Percentiles rank a stretch among this genome's conserved stretches.
Evolutionary conservation across 2,113 vertebrate genomes (phyloP).

Genomic region (Malaclemys terrapin): DNA sequence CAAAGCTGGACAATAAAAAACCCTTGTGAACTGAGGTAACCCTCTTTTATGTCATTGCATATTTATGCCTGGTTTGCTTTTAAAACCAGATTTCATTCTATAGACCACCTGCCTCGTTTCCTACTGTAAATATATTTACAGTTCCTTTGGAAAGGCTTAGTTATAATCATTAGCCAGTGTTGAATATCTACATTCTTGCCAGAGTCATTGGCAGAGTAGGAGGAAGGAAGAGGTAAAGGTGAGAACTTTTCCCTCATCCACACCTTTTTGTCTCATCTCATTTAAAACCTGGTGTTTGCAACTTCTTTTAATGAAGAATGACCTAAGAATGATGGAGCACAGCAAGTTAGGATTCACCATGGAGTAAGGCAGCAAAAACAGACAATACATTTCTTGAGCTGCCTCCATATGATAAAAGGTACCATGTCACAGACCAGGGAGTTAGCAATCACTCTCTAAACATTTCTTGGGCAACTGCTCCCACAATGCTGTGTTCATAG

Average conservation of each 20-base stretch:
- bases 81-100: conserved; percentile 38
- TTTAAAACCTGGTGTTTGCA: not conserved
- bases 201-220: not conserved
- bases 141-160: not conserved
- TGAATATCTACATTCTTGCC: not conserved
- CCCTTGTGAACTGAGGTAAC: not conserved
- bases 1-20: conserved; percentile 2
- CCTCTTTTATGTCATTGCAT: not conserved
- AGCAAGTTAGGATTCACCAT: not conserved
- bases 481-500: fast-evolving
- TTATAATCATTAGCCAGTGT: not conserved
- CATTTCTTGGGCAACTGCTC: not conserved
- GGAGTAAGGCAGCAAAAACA: not conserved
- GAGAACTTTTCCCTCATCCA: not conserved
- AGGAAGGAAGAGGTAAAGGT: not conserved
- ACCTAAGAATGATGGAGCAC: not conserved
- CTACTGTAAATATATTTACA: not conserved
- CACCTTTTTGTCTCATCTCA: not conserved
- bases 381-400: not conserved
- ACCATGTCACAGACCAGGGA: not conserved
- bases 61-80: conserved; percentile 2
- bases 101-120: not conserved
- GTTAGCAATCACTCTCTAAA: not conserved
- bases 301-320: not conserved
- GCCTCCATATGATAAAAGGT: not conserved